Evolutionary conservation across 2,113 vertebrate genomes (phyloP), one percentile per base, ranked within the genome.

Genomic region (Rana temporaria): DNA sequence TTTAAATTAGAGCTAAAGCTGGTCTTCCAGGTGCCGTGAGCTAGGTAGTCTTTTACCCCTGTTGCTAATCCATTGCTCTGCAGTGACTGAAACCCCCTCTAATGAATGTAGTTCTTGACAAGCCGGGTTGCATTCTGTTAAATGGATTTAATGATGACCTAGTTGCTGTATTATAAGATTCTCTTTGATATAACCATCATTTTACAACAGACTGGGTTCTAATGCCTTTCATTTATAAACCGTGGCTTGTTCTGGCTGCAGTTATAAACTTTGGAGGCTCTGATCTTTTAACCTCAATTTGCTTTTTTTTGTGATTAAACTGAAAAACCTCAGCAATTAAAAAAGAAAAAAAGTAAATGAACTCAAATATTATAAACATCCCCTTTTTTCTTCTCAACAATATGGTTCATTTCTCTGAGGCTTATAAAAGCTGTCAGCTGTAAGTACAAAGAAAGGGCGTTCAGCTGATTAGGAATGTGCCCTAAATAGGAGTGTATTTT

Each of bases 401-500:
- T 60, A 20, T 60, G 60, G 75, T 65, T 78, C 62, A 65, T 78
- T 66, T 24, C 56, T 22, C 26, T 81, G 68, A 72, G 56, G 42
- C 12, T 81, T 72, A 81, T 19, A 70, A 6, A 72, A 71, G 26
- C 48, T 81, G 69, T 81, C 69, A 81, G 68, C 79, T 72, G 59
- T 24, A 24, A 14, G 12, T 72, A 34, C 57, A 55, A 19, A 63
- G 68, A 72, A 52, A 81, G 68, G 38, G 66, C 15, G 68, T 62
- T 72, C 32, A 63, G 24, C 20, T 64, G 67, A 71, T 73, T 5
- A 64, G 69, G 79, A 81, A 81, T 81, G 68, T 55, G 69, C 62
- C 48, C 68, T 72, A 73, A 81, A 81, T 72, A 81, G 59, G 22
- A 81, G 59, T 72, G 57, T 72, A 71, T 81, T 81, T 69, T 63